Base-by-base conservation (phyloP, 2,888 invertebrate genomes). In the Frankliniella intonsa region DNA sequence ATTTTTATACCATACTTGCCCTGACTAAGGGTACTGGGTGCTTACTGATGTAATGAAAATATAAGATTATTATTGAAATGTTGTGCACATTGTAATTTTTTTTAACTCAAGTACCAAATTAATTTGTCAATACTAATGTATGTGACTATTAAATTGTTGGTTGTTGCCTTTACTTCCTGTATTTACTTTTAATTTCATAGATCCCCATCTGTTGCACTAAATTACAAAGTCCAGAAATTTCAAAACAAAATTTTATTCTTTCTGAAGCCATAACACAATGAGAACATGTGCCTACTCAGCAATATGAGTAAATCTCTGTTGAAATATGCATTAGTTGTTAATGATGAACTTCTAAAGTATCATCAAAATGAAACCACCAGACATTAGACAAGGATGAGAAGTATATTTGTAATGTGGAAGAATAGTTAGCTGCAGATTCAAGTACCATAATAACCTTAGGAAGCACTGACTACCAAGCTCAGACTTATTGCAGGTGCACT, bases 131-230 rank as follows among this genome's bases (percentile, higher is more conserved):
- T 69, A 22, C 69, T 76, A 22, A 25, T 76, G 69, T 76, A 22
- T 76, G 0, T 22, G 69, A 76, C 69, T 76, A 76, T 76, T 76
- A 76, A 76, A 76, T 25, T 76, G 69, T 76, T 76, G 69, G 69
- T 76, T 76, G 69, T 76, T 76, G 69, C 12, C 25, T 22, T 76
- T 12, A 76, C 55, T 19, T 19, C 14, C 19, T 14, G 14, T 19
- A 55, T 10, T 55, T 19, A 14, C 19, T 55, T 55, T 12, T 55
- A 12, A 14, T 12, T 7, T 5, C 55, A 55, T 55, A 12, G 55
- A 55, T 19, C 19, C 17, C 12, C 14, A 55, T 55, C 14, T 55
- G 55, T 19, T 11, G 19, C 17, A 55, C 19, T 19, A 11, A 7
- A 19, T 55, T 19, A 7, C 11, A 55, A 55, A 19, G 55, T 11